A percentile compares a stretch with the other conserved stretches of the same genome.
phyloP scores from a whole-genome alignment of 2,888 invertebrate species.

The Pseudanteris insignis region DNA sequence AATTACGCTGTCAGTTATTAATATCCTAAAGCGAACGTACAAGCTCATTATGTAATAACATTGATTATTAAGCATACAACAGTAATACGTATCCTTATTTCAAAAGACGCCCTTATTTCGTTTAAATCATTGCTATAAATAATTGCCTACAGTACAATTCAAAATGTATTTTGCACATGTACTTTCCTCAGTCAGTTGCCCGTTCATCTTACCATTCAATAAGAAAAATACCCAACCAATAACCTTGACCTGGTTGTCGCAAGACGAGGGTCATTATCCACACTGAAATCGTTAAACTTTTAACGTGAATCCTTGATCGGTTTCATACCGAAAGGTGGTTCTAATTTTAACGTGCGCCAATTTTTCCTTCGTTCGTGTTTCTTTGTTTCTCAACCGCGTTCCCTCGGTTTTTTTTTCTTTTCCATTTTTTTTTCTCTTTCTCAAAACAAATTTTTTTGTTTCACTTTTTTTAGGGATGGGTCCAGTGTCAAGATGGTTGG shows the following conservation, averaged over 20 bases:
- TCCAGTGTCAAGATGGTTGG: no score
- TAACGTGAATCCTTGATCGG: conserved; percentile 2
- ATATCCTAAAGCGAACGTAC: not conserved
- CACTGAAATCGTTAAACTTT: conserved; percentile 7
- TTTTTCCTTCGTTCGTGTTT: no score
- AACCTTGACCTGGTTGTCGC: conserved; percentile 35
- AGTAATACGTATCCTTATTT: conserved; percentile 8
- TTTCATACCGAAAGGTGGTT: not conserved
- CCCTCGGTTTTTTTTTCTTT: no score
- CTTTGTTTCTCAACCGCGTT: no score
- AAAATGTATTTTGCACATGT: no score
- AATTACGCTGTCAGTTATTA: conserved; percentile 13
- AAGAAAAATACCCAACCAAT: not conserved
- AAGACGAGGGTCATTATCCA: conserved; percentile 22
- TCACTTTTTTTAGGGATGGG: no score
- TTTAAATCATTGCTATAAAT: conserved; percentile 47
- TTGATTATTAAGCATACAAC: conserved; percentile 7
- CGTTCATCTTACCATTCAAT: conserved; percentile 8
- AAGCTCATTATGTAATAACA: conserved; percentile 9
- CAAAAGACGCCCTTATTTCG: conserved; percentile 8
- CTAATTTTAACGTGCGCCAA: no score
- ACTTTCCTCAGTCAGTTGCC: no score
- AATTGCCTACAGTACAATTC: conserved; percentile 13
- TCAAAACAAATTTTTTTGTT: no score
- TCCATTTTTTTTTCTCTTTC: no score